These are phyloP conservation scores for Lepilemur septentrionalis DNA, from an alignment of 2,797 vertebrate genomes.

Conservation along the genomic window DNA sequence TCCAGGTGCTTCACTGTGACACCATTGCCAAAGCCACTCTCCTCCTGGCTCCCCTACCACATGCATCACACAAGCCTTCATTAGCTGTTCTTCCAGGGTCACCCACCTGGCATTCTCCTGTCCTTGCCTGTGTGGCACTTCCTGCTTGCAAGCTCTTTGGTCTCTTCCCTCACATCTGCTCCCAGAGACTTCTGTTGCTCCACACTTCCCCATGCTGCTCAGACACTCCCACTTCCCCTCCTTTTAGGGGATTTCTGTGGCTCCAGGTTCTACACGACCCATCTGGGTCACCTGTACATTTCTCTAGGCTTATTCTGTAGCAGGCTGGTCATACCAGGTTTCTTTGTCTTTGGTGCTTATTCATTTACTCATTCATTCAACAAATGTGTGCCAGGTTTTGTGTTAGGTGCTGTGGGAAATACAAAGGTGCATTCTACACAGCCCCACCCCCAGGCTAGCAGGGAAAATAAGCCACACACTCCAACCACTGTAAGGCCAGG, in stretches of 20 bases:
- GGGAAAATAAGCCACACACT: neutral
- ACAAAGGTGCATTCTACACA: neutral
- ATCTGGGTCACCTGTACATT: neutral
- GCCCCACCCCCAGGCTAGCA: accelerated
- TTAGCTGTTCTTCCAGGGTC: neutral
- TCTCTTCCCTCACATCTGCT: neutral
- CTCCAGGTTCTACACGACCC: neutral
- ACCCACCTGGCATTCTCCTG: no score
- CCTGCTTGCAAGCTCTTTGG: neutral
- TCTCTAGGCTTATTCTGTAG: neutral
- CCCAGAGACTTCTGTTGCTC: neutral
- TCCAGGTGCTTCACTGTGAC: neutral
- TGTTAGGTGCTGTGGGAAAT: neutral
- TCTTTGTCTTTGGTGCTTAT: neutral
- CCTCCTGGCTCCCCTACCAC: no score
- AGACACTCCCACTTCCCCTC: neutral
- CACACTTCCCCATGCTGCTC: neutral
- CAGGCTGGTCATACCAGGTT: neutral
- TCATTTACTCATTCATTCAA: neutral
- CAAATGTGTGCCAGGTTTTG: neutral
- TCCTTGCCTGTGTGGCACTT: neutral
- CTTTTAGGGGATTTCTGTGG: neutral
- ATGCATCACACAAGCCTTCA: neutral
- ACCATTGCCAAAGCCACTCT: neutral
- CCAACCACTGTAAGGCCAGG: neutral